Conservation (phyloP, 2,113 vertebrate genomes). For the Pseudorhombus dupliciocellatus region DNA sequence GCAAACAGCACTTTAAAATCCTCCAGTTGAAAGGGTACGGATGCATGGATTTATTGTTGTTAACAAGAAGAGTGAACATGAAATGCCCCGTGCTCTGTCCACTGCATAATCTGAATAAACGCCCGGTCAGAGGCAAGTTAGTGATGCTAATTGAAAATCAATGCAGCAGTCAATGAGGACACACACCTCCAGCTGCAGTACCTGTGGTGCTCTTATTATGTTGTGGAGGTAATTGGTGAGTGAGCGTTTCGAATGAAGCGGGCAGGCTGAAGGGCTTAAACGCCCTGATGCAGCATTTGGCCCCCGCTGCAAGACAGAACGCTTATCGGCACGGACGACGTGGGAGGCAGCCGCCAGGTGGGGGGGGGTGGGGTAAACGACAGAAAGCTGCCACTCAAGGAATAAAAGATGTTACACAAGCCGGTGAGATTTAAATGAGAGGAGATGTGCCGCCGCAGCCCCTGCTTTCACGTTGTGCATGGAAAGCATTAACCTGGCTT, state of each 20-base stretch:
- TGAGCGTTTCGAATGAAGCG: constrained; percentile 11
- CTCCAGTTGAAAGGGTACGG: neutral
- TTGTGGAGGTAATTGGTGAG: constrained; percentile 33
- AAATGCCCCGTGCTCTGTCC: constrained; percentile 7
- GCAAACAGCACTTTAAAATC: neutral
- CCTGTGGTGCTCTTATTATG: constrained; percentile 25
- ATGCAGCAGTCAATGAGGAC: constrained; percentile 39
- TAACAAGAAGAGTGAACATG: constrained; percentile 15
- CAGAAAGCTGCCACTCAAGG: constrained; percentile 60
- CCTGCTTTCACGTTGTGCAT: constrained; percentile 66
- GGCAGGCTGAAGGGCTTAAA: constrained; percentile 18
- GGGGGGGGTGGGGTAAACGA: neutral
- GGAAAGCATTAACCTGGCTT: constrained; percentile 72
- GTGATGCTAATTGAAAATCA: constrained; percentile 55
- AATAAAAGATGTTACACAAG: constrained; percentile 70
- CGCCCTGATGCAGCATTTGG: constrained; percentile 65
- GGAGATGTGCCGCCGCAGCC: constrained; percentile 57
- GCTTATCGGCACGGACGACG: constrained; percentile 46
- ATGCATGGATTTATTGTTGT: constrained; percentile 13
- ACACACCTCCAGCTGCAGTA: constrained; percentile 5
- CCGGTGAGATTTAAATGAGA: constrained; percentile 60
- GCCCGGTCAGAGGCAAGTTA: neutral
- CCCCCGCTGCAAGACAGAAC: constrained; percentile 31
- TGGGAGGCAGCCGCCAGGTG: constrained; percentile 44
- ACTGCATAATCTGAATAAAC: constrained; percentile 24